These are phyloP conservation scores for Axea sp. DNA, from an alignment of 2,888 invertebrate genomes.

Conservation along the genomic window DNA sequence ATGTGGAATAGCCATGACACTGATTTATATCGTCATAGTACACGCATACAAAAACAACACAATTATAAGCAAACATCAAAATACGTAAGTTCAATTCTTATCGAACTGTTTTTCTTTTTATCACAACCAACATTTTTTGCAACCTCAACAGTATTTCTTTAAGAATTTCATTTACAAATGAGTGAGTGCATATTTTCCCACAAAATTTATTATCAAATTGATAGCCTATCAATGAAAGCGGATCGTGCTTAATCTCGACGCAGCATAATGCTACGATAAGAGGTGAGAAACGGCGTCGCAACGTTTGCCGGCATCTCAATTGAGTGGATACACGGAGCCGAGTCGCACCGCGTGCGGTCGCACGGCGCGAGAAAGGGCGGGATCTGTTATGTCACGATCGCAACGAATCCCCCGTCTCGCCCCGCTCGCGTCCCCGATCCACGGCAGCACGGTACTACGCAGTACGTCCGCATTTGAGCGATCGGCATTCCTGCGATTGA, in stretches of 20 bases:
- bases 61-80: no score
- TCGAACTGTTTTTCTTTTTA: no score
- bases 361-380: slow-evolving; percentile 40
- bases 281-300: slow-evolving; percentile 10
- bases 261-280: not conserved
- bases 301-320: slow-evolving; percentile 9
- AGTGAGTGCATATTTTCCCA: no score
- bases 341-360: slow-evolving; percentile 6
- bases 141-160: no score
- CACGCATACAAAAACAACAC: no score
- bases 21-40: no score
- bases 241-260: slow-evolving; percentile 1
- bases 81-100: no score
- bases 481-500: slow-evolving; percentile 61
- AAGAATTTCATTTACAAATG: no score
- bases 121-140: no score
- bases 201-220: not conserved
- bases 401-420: slow-evolving; percentile 14
- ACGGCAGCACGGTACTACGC: slow-evolving; percentile 52
- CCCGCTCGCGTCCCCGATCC: slow-evolving; percentile 52
- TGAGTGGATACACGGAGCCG: not conserved
- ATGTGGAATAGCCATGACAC: no score
- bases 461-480: slow-evolving; percentile 61
- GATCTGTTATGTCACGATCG: slow-evolving; percentile 57
- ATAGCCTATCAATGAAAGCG: slow-evolving; percentile 3